Evolutionary conservation across 2,797 vertebrate genomes (phyloP).

Genomic region (Sebastiscus tertius): DNA sequence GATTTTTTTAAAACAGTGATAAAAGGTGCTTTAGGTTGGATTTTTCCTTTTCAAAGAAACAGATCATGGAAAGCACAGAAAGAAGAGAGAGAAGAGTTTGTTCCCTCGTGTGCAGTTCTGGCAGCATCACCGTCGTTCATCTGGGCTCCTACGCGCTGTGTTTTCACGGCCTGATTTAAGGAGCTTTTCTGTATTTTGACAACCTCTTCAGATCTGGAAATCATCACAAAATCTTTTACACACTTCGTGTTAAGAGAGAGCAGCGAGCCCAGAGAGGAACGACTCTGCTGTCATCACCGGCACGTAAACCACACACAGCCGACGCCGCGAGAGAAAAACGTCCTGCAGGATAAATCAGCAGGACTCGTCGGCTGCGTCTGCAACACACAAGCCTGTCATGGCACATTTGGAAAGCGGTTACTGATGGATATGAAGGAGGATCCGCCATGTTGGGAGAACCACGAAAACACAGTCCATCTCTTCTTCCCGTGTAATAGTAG

Average conservation of each 20-base stretch:
- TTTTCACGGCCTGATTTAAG: neutral
- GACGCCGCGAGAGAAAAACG: neutral
- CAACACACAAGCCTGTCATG: constrained; percentile 16
- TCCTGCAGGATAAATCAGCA: constrained; percentile 25
- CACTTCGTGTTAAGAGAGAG: neutral
- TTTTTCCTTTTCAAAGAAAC: constrained; percentile 26
- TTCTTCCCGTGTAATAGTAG: neutral
- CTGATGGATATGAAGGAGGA: constrained; percentile 10
- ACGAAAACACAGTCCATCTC: neutral
- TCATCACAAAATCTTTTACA: neutral
- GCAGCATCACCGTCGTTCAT: neutral
- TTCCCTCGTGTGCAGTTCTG: neutral
- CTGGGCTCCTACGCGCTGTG: neutral
- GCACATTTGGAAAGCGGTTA: constrained; percentile 31
- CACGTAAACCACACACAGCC: neutral
- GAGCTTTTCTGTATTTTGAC: neutral
- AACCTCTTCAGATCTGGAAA: neutral
- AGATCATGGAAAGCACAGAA: neutral
- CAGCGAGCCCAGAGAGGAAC: constrained; percentile 2
- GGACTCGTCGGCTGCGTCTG: neutral
- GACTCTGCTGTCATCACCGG: constrained; percentile 21
- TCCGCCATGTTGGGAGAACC: constrained; percentile 44
- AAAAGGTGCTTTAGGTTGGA: constrained; percentile 27
- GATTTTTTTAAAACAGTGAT: neutral
- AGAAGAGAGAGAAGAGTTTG: neutral